These are phyloP conservation scores for Lochmaea capreae DNA, from an alignment of 2,888 invertebrate genomes.

Conservation along the genomic window DNA sequence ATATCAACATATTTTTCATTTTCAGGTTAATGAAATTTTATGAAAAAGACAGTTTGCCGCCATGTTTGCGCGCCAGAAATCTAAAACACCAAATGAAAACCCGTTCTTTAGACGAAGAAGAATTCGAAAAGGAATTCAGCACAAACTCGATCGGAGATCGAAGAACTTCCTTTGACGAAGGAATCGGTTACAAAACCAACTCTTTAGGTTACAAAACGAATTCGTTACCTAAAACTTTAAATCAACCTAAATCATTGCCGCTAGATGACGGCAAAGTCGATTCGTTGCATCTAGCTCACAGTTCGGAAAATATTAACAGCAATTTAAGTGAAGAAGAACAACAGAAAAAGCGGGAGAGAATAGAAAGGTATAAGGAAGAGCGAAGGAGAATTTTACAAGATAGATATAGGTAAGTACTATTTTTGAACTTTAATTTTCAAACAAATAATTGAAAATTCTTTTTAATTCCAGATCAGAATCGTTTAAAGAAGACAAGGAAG, in stretches of 20 bases:
- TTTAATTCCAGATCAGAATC: slow-evolving; percentile 75
- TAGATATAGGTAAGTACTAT: slow-evolving; percentile 70
- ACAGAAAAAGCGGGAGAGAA: slow-evolving; percentile 79
- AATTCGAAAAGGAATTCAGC: slow-evolving; percentile 77
- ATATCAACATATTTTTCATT: not conserved
- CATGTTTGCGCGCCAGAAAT: slow-evolving; percentile 72
- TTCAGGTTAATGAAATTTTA: slow-evolving; percentile 55
- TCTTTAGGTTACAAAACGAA: slow-evolving; percentile 61
- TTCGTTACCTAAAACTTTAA: slow-evolving; percentile 70
- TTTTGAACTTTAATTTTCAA: not conserved
- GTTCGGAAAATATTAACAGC: slow-evolving; percentile 55
- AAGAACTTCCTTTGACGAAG: slow-evolving; percentile 70
- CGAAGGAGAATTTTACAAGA: slow-evolving; percentile 86
- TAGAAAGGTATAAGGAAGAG: slow-evolving; percentile 92
- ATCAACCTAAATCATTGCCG: slow-evolving; percentile 70
- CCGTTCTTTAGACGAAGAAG: slow-evolving; percentile 79
- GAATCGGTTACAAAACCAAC: slow-evolving; percentile 4
- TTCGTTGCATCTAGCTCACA: slow-evolving; percentile 59
- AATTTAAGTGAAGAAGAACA: slow-evolving; percentile 54
- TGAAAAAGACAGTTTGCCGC: slow-evolving; percentile 67
- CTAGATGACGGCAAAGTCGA: slow-evolving; percentile 60
- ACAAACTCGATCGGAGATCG: slow-evolving; percentile 63
- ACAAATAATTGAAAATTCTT: slow-evolving; percentile 1
- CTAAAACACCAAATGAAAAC: slow-evolving; percentile 75
- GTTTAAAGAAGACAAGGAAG: slow-evolving; percentile 74